Evolutionary conservation across 2,888 invertebrate species (phyloP).

Genomic region (Platerodrilus igneus): DNA sequence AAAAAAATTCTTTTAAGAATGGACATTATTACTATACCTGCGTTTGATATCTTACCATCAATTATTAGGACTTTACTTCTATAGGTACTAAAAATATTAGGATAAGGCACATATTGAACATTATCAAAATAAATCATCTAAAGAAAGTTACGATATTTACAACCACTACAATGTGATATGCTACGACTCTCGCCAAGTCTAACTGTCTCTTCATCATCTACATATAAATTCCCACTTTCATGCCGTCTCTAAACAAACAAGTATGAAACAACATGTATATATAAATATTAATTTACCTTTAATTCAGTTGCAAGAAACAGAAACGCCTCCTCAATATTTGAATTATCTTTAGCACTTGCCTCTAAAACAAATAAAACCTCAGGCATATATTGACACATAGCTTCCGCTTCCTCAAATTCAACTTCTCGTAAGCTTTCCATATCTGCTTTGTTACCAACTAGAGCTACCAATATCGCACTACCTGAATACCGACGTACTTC

Average conservation of each 20-base stretch:
- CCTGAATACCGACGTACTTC: conserved; percentile 93
- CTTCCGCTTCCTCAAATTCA: conserved; percentile 79
- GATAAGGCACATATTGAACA: conserved; percentile 28
- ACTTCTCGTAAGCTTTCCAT: conserved; percentile 76
- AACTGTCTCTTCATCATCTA: conserved; percentile 61
- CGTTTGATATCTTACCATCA: too few relatives aligned
- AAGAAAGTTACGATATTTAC: conserved; percentile 36
- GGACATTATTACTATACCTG: too few relatives aligned
- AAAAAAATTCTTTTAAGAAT: too few relatives aligned
- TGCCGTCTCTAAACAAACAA: conserved; percentile 63
- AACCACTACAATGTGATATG: conserved; percentile 64
- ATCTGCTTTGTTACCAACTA: conserved; percentile 93
- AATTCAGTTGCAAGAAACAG: conserved; percentile 80
- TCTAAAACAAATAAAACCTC: conserved; percentile 84
- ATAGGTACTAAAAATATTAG: too few relatives aligned
- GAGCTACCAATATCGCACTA: conserved; percentile 81
- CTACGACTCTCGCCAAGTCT: conserved; percentile 64
- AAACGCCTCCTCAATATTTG: conserved; percentile 86
- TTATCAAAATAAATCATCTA: conserved; percentile 31
- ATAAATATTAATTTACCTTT: conserved; percentile 65
- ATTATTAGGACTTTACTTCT: too few relatives aligned
- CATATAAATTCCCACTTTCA: too few relatives aligned
- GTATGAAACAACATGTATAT: conserved; percentile 10
- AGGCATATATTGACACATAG: conserved; percentile 79
- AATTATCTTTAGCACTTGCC: conserved; percentile 87